Conservation (phyloP, 2,797 vertebrate species). For the Novumbra hubbsi region DNA sequence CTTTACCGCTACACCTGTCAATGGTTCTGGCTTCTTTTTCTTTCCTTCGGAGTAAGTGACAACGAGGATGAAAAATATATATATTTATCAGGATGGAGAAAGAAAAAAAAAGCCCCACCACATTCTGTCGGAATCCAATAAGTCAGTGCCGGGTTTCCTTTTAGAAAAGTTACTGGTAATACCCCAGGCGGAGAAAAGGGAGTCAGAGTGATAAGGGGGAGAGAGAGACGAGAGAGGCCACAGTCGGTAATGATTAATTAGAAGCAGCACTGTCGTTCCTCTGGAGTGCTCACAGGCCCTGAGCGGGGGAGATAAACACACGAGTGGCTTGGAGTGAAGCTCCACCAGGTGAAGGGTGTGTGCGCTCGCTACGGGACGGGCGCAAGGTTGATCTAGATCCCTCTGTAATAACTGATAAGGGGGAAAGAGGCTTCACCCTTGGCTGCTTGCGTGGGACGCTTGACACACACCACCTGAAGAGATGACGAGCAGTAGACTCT, state of each 20-base stretch:
- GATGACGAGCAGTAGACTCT: not conserved
- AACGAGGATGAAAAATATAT: not conserved
- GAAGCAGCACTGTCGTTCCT: constrained; percentile 2
- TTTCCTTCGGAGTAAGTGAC: too few species aligned
- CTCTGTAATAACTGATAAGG: not conserved
- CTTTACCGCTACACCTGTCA: constrained; percentile 5
- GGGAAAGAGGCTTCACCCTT: constrained; percentile 1
- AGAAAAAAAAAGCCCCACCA: not conserved
- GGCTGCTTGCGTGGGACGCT: not conserved
- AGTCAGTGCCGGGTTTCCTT: constrained; percentile 9
- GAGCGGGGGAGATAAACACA: constrained; percentile 6
- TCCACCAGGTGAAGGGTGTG: constrained; percentile 8
- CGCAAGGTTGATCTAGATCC: not conserved
- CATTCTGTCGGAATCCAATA: constrained; percentile 15
- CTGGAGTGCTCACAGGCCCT: not conserved
- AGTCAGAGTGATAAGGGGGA: not conserved
- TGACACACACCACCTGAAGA: constrained; percentile 8
- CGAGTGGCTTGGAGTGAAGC: not conserved
- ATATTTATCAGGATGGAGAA: not conserved
- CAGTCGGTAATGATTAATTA: not conserved
- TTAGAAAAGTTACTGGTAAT: constrained; percentile 8
- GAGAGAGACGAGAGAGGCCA: not conserved
- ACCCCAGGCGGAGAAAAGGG: not conserved
- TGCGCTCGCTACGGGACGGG: constrained; percentile 1
- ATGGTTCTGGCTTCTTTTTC: not conserved